Conservation (phyloP, 2,113 vertebrate genomes). For the Psittacula cyanocephala region DNA sequence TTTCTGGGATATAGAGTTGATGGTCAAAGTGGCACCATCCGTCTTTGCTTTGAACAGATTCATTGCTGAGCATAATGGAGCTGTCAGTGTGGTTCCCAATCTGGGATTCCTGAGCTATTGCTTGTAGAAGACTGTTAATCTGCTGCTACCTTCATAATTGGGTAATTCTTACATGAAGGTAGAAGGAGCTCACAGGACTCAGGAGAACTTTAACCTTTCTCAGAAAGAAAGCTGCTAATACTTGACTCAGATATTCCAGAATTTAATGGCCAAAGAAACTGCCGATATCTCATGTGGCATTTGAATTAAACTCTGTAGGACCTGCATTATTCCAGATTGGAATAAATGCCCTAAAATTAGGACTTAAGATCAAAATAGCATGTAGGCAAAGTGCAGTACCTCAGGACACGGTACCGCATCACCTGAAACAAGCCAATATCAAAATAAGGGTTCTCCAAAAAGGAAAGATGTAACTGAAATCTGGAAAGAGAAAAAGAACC, state of each 20-base stretch:
- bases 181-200: not conserved
- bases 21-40: not conserved
- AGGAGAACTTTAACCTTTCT: not conserved
- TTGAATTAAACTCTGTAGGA: not conserved
- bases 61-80: too few relatives aligned
- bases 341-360: not conserved
- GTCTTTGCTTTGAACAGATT: not conserved
- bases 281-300: not conserved
- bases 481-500: not conserved
- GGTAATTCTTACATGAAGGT: not conserved
- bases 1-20: not conserved
- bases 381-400: not conserved
- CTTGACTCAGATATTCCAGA: not conserved
- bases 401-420: not conserved
- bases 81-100: not conserved
- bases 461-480: not conserved
- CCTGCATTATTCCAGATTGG: not conserved
- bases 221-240: not conserved
- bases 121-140: not conserved
- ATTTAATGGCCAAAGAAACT: not conserved
- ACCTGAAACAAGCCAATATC: not conserved
- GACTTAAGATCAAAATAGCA: not conserved
- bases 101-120: conserved; percentile 32
- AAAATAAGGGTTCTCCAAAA: not conserved
- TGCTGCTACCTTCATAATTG: not conserved